Conservation (phyloP, 64 coral and sea anemone species). For the Orbicella faveolata region DNA sequence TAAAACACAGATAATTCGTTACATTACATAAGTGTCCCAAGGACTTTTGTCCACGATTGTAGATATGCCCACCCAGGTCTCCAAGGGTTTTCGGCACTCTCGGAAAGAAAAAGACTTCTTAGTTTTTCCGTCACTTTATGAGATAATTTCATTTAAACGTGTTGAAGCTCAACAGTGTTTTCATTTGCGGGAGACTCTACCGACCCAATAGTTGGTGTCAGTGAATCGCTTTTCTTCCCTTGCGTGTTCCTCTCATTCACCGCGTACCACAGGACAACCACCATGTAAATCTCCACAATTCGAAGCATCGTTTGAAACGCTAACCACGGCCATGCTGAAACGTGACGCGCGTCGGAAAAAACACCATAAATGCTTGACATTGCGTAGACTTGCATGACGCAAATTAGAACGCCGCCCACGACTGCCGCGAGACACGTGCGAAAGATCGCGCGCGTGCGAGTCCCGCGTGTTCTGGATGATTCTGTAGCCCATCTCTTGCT, state of each 20-base stretch:
- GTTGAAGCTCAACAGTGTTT: neutral
- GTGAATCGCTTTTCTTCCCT: conserved; percentile 13
- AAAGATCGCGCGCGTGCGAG: conserved; percentile 35
- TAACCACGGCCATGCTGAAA: conserved; percentile 70
- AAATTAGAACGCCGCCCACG: conserved; percentile 29
- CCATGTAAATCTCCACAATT: conserved; percentile 45
- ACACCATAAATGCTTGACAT: conserved; percentile 59
- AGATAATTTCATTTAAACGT: neutral
- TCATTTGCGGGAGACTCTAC: neutral
- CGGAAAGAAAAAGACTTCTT: too few relatives aligned
- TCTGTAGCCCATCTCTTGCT: neutral
- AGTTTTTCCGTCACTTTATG: too few relatives aligned
- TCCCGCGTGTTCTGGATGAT: neutral
- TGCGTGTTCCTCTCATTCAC: neutral
- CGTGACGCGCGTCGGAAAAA: conserved; percentile 34
- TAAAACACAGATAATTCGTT: too few relatives aligned
- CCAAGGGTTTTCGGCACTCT: too few relatives aligned
- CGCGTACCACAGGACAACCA: conserved; percentile 1
- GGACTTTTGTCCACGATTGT: too few relatives aligned
- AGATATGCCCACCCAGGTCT: too few relatives aligned
- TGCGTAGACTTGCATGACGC: conserved; percentile 41
- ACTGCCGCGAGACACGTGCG: conserved; percentile 34
- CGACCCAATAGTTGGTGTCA: conserved; percentile 6
- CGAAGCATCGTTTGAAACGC: conserved; percentile 43
- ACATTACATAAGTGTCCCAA: too few relatives aligned